Conservation (phyloP, 2,888 invertebrate species). For the Tricholauxania praeusta region DNA sequence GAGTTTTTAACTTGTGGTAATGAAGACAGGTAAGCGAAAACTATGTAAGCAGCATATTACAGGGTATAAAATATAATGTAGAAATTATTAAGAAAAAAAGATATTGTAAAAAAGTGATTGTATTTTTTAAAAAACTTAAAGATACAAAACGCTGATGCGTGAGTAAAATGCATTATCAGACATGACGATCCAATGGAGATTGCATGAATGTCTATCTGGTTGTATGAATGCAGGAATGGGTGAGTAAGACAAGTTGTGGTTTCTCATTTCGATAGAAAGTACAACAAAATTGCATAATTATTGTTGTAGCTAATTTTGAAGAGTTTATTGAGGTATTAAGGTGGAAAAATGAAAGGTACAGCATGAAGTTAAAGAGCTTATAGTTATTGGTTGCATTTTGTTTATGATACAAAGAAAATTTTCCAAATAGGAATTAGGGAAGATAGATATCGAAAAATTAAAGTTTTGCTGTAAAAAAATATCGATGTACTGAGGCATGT, state of each 20-base stretch:
- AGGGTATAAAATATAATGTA: too few relatives aligned
- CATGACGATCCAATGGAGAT: constrained; percentile 31
- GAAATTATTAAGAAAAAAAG: background rate
- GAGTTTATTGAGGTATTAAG: constrained; percentile 18
- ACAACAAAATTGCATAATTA: constrained; percentile 20
- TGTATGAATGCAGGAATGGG: background rate
- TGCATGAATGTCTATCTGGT: background rate
- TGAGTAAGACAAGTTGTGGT: constrained; percentile 17
- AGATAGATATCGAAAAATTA: too few relatives aligned
- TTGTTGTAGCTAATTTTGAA: constrained; percentile 18
- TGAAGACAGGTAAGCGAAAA: background rate
- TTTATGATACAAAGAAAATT: too few relatives aligned
- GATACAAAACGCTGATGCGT: constrained; percentile 65
- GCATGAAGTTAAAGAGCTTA: too few relatives aligned
- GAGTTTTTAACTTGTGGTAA: background rate
- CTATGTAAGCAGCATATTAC: too few relatives aligned
- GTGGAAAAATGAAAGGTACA: background rate
- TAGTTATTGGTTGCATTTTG: too few relatives aligned
- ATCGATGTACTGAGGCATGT: too few relatives aligned
- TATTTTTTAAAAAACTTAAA: constrained; percentile 47
- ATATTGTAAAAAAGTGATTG: constrained; percentile 21
- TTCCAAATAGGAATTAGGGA: too few relatives aligned
- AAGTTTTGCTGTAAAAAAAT: too few relatives aligned
- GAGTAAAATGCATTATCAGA: constrained; percentile 63
- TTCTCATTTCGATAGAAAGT: constrained; percentile 9